Percentiles rank a stretch among this genome's conserved stretches.
These are phyloP conservation scores for Caenorhabditis japonica DNA, from an alignment of 2,888 invertebrate species.

Conservation along the genomic window DNA sequence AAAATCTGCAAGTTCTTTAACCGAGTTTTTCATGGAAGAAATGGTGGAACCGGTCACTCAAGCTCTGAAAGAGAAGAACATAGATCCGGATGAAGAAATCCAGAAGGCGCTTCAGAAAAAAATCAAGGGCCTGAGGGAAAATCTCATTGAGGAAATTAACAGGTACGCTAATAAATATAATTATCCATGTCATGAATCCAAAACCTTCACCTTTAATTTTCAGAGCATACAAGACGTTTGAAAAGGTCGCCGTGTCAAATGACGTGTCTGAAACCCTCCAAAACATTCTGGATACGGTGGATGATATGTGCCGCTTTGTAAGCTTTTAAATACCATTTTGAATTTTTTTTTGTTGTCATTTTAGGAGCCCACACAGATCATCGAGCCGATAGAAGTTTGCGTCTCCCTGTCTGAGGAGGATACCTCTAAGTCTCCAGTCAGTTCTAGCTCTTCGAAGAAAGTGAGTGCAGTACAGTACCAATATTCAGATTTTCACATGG, in stretches of 20 bases:
- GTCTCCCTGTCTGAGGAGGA: too few relatives aligned
- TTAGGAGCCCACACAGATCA: neutral
- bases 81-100: neutral
- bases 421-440: too few relatives aligned
- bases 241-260: neutral
- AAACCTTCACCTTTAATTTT: neutral
- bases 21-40: constrained; percentile 16
- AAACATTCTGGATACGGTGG: constrained; percentile 6
- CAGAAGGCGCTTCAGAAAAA: neutral
- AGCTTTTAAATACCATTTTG: neutral
- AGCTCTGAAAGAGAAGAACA: neutral
- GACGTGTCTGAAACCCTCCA: constrained; percentile 4
- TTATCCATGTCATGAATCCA: neutral
- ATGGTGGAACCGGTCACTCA: constrained; percentile 20
- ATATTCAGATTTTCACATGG: constrained; percentile 24
- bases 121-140: constrained; percentile 7
- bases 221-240: constrained; percentile 1
- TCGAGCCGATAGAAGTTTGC: too few relatives aligned
- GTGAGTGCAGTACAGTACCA: too few relatives aligned
- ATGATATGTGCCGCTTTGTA: neutral
- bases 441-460: too few relatives aligned
- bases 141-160: constrained; percentile 19
- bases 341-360: neutral
- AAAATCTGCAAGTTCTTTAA: neutral
- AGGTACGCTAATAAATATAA: constrained; percentile 11